These are phyloP conservation scores for Gambusia yucatana DNA, from an alignment of 2,797 vertebrate species.

Conservation along the genomic window DNA sequence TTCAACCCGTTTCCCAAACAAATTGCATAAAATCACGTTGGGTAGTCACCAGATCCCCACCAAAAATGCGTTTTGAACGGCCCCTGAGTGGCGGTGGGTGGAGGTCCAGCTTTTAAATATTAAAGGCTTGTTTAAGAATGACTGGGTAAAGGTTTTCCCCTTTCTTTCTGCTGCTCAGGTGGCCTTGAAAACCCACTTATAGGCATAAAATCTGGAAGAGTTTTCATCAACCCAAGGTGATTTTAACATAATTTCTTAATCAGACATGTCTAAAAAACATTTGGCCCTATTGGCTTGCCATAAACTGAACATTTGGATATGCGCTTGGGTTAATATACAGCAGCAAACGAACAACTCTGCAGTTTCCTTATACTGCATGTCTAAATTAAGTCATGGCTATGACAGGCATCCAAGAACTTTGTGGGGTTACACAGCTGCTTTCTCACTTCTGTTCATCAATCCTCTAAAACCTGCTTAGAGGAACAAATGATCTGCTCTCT, in stretches of 20 bases:
- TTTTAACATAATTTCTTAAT: neutral
- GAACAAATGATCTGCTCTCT: conserved; percentile 2
- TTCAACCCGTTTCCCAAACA: neutral
- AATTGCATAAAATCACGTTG: neutral
- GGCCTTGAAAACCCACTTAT: neutral
- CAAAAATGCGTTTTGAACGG: neutral
- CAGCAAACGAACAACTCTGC: conserved; percentile 22
- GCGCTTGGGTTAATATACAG: neutral
- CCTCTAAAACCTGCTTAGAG: conserved; percentile 9
- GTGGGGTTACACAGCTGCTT: conserved; percentile 6
- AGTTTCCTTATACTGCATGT: conserved; percentile 6
- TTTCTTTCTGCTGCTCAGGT: neutral
- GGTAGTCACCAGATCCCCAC: neutral
- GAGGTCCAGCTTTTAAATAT: neutral
- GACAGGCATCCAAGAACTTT: conserved; percentile 15
- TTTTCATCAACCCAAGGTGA: neutral
- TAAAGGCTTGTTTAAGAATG: neutral
- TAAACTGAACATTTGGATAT: conserved; percentile 7
- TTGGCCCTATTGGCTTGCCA: conserved; percentile 1
- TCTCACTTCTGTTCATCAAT: conserved; percentile 27
- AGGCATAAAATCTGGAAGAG: neutral
- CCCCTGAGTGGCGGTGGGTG: neutral
- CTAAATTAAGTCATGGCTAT: neutral
- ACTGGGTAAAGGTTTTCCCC: neutral
- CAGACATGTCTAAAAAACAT: neutral